Percentiles rank a stretch among this genome's conserved stretches.
Evolutionary conservation across 2,797 vertebrate genomes (phyloP).

Genomic region (Hafferia zeledoni): DNA sequence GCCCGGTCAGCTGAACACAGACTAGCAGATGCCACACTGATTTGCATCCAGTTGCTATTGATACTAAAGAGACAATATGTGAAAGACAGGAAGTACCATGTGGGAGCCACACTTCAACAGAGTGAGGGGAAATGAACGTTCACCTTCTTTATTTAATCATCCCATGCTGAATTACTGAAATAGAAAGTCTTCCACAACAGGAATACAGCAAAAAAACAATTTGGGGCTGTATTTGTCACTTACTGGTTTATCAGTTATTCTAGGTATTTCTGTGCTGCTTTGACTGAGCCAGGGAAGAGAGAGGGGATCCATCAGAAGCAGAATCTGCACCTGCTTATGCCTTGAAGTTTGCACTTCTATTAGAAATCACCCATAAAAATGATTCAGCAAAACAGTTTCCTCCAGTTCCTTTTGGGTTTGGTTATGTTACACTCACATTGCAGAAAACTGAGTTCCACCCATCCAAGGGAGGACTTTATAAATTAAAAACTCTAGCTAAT

Average conservation of each 20-base stretch:
- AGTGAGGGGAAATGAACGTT: neutral
- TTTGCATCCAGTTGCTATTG: slow-evolving; percentile 56
- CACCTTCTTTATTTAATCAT: slow-evolving; percentile 35
- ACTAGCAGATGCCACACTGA: slow-evolving; percentile 55
- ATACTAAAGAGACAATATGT: slow-evolving; percentile 12
- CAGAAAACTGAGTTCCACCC: neutral
- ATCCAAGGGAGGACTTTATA: neutral
- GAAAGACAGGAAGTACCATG: slow-evolving; percentile 41
- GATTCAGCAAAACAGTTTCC: neutral
- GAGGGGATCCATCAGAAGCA: neutral
- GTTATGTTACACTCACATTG: neutral
- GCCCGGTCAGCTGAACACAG: slow-evolving; percentile 49
- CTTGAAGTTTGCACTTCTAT: neutral
- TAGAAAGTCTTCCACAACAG: neutral
- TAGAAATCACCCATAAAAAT: neutral
- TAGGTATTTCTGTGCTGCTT: neutral
- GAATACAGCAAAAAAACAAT: neutral
- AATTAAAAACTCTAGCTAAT: neutral
- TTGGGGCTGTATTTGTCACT: neutral
- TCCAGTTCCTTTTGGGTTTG: neutral
- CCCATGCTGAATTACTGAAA: neutral
- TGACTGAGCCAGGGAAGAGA: neutral
- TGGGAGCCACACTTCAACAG: neutral
- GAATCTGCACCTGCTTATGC: neutral
- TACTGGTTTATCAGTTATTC: neutral